A percentile compares a stretch with the other conserved stretches of the same genome.
phyloP scores from a whole-genome alignment of 2,888 invertebrate genomes.

The Notodonta ziczac region DNA sequence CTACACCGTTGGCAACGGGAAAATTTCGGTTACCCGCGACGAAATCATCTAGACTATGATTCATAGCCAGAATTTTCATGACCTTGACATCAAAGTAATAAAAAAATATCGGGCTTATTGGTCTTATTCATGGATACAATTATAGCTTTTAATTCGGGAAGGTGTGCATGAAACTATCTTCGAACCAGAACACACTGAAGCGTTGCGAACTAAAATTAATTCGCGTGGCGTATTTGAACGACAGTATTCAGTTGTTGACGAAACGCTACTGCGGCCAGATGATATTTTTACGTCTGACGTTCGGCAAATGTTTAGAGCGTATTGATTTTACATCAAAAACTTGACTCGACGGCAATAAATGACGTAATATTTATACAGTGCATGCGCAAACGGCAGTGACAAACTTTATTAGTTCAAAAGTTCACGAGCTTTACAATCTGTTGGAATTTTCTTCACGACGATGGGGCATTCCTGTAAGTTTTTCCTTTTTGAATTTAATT shows the following conservation, averaged over 20 bases:
- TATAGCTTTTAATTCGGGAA: slow-evolving; percentile 37
- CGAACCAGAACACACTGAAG: slow-evolving; percentile 53
- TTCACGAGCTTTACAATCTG: slow-evolving; percentile 41
- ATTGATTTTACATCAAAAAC: slow-evolving; percentile 66
- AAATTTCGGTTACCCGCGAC: slow-evolving; percentile 45
- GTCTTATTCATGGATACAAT: slow-evolving; percentile 28
- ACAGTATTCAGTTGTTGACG: slow-evolving; percentile 74
- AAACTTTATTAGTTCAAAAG: slow-evolving; percentile 42
- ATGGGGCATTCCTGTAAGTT: slow-evolving; percentile 77
- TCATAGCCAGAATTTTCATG: slow-evolving; percentile 15
- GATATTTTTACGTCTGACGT: slow-evolving; percentile 62
- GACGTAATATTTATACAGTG: slow-evolving; percentile 57
- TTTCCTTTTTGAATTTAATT: slow-evolving; percentile 21
- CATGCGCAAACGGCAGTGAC: slow-evolving; percentile 44
- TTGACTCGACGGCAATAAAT: slow-evolving; percentile 45
- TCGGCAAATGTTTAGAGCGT: slow-evolving; percentile 54
- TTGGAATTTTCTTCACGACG: slow-evolving; percentile 27
- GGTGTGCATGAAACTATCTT: slow-evolving; percentile 31
- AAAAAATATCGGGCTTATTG: slow-evolving; percentile 17
- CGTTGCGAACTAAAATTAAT: slow-evolving; percentile 71
- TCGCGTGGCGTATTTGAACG: slow-evolving; percentile 66
- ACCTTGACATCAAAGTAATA: slow-evolving; percentile 36
- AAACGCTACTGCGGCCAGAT: slow-evolving; percentile 71
- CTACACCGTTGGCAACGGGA: slow-evolving; percentile 45
- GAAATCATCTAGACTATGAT: slow-evolving; percentile 37